Conservation (phyloP, 2,888 invertebrate species). For the Nomada flava region DNA sequence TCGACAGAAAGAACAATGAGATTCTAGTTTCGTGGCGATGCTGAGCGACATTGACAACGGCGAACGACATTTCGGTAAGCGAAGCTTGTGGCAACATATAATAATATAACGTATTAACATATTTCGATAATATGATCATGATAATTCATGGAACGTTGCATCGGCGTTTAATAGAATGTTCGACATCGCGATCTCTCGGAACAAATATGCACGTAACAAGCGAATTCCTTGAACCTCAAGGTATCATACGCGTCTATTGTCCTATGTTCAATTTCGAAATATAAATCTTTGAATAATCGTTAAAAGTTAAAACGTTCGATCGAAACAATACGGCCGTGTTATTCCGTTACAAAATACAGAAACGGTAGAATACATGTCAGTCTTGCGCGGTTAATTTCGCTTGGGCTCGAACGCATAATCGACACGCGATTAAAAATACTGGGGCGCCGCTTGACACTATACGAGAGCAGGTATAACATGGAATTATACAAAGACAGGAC, state of each 20-base stretch:
- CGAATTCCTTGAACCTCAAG: background rate
- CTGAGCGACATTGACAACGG: background rate
- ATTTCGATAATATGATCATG: constrained; percentile 2
- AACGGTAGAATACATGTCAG: background rate
- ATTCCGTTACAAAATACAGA: background rate
- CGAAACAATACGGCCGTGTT: constrained; percentile 10
- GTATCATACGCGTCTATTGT: no score
- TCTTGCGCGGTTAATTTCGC: background rate
- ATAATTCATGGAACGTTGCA: background rate
- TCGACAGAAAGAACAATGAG: constrained; percentile 1
- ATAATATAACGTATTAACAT: no score
- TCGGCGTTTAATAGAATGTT: background rate
- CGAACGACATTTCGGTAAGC: background rate
- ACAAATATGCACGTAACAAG: background rate
- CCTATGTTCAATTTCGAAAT: background rate
- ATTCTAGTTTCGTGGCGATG: background rate
- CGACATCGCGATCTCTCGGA: background rate
- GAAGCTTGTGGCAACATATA: background rate
- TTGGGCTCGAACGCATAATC: constrained; percentile 27
- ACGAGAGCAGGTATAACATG: constrained; percentile 72
- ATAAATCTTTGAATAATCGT: background rate
- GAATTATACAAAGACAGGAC: constrained; percentile 82
- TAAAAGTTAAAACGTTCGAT: background rate
- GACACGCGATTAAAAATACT: constrained; percentile 24
- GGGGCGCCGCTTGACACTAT: constrained; percentile 48